phyloP scores from a whole-genome alignment of 2,888 invertebrate species.

The Troides helena region DNA sequence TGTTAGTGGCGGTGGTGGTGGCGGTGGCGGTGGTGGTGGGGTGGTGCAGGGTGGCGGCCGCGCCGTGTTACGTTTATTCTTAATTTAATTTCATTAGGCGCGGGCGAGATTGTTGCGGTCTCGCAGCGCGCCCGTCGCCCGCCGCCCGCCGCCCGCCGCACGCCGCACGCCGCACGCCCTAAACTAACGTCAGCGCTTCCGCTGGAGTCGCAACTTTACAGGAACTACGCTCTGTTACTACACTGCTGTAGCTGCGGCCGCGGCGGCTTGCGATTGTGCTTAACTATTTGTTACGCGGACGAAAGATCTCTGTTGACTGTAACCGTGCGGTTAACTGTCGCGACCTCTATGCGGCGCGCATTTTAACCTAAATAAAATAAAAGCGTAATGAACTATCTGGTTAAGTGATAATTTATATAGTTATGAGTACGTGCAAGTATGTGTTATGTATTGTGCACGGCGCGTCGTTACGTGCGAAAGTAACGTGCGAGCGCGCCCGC shows the following conservation, averaged over 20 bases:
- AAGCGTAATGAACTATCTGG: too few species aligned
- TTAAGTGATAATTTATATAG: too few species aligned
- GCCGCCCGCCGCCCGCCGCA: slow-evolving; percentile 19
- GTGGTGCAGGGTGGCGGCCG: slow-evolving; percentile 35
- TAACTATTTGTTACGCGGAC: background rate
- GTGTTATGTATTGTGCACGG: too few species aligned
- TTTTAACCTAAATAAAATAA: too few species aligned
- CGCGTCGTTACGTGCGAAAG: too few species aligned
- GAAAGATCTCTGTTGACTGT: too few species aligned
- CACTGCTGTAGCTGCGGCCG: background rate
- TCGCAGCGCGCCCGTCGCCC: slow-evolving; percentile 21
- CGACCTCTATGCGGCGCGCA: too few species aligned
- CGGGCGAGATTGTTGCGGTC: slow-evolving; percentile 55
- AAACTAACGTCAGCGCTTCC: slow-evolving; percentile 30
- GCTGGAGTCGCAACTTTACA: slow-evolving; percentile 3
- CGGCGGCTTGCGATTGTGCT: background rate
- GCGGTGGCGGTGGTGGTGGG: slow-evolving; percentile 29
- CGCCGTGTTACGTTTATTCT: slow-evolving; percentile 66
- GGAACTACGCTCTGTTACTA: background rate
- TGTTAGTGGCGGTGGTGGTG: slow-evolving; percentile 30
- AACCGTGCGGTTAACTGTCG: too few species aligned
- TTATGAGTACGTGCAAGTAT: too few species aligned
- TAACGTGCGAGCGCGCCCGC: too few species aligned
- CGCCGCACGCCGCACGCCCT: background rate
- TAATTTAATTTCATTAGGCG: slow-evolving; percentile 75